These are phyloP conservation scores for Hylaeus anthracinus DNA, from an alignment of 1,140 invertebrate species.

Conservation along the genomic window DNA sequence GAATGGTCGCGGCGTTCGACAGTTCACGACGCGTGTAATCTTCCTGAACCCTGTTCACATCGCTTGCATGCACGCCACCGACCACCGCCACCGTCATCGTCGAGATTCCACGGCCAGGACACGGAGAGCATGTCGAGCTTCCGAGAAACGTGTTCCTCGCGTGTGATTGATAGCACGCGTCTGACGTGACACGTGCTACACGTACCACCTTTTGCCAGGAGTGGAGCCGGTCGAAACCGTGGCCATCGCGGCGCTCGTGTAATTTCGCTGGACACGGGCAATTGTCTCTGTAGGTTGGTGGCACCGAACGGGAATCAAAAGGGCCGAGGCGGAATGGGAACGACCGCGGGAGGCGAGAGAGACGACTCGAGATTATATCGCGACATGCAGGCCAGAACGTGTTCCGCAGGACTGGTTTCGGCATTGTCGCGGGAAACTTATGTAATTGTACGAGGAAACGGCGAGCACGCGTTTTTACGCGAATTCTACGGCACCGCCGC, in stretches of 20 bases:
- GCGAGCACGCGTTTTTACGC: background rate
- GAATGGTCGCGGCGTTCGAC: background rate
- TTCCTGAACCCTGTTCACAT: conserved; percentile 2
- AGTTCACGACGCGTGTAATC: conserved; percentile 11
- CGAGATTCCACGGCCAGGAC: conserved; percentile 28
- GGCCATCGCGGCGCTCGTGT: conserved; percentile 27
- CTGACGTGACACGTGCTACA: conserved; percentile 60
- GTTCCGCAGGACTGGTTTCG: conserved; percentile 2
- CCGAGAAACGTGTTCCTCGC: conserved; percentile 57
- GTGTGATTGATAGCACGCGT: conserved; percentile 58
- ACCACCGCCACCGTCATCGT: background rate
- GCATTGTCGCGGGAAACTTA: conserved; percentile 40
- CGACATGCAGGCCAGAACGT: conserved; percentile 19
- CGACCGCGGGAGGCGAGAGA: background rate
- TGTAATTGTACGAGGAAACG: conserved; percentile 31
- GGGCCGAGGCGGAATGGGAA: conserved; percentile 17
- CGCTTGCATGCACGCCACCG: conserved; percentile 27
- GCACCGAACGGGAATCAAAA: conserved; percentile 31
- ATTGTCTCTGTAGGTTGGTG: conserved; percentile 31
- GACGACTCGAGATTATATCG: conserved; percentile 38
- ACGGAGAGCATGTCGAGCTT: conserved; percentile 32
- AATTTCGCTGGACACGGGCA: conserved; percentile 47
- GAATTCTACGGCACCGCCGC: background rate
- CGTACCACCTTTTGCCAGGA: conserved; percentile 47
- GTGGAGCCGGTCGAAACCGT: conserved; percentile 17